Percentiles rank a stretch among this genome's conserved stretches.
phyloP scores from a whole-genome alignment of 2,888 invertebrate species.

The Atethmia centrago region DNA sequence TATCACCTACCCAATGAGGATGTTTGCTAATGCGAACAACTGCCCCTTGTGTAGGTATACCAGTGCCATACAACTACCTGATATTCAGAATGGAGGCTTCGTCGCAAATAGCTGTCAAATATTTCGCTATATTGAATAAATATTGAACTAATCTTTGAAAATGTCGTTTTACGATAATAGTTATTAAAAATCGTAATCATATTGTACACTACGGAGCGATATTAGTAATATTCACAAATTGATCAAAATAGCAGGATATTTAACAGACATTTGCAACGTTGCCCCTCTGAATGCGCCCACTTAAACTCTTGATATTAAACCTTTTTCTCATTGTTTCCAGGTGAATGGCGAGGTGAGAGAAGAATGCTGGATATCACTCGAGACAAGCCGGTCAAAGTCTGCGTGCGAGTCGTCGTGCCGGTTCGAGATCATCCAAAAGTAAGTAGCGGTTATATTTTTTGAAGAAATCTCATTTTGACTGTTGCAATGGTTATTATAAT shows the following conservation, averaged over 20 bases:
- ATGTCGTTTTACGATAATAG: too few species aligned
- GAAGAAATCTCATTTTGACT: too few species aligned
- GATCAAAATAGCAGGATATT: neutral
- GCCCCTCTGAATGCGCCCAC: neutral
- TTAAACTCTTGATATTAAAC: neutral
- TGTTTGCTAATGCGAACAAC: neutral
- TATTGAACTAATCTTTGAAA: too few species aligned
- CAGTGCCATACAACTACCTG: neutral
- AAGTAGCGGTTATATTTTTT: constrained; percentile 66
- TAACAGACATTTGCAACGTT: neutral
- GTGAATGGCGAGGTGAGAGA: constrained; percentile 91
- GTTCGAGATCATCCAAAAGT: constrained; percentile 97
- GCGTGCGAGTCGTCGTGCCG: constrained; percentile 96
- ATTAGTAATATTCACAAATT: neutral
- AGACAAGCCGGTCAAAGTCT: constrained; percentile 96
- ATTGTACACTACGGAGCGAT: neutral
- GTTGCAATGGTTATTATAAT: too few species aligned
- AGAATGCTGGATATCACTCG: constrained; percentile 96
- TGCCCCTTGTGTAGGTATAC: neutral
- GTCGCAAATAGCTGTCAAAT: neutral
- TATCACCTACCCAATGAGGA: neutral
- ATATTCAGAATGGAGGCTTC: too few species aligned
- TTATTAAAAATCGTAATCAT: too few species aligned
- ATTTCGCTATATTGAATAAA: neutral
- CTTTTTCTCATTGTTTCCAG: constrained; percentile 71